Base-by-base conservation (phyloP, 1,140 invertebrate genomes). In the Agrilus planipennis region DNA sequence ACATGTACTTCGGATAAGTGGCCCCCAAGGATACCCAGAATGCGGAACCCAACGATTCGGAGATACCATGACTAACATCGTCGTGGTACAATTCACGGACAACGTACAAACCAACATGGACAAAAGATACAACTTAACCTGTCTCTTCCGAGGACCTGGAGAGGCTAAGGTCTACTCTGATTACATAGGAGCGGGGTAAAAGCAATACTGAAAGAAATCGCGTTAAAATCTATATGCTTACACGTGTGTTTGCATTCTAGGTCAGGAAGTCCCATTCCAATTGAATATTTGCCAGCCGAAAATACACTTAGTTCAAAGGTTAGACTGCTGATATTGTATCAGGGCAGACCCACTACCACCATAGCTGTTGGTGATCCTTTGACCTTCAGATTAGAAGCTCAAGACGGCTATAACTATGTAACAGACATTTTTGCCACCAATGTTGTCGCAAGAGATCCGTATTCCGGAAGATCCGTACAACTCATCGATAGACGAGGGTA, bases 291-390 rank as follows among this genome's bases (percentile, higher is more conserved):
- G 2, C 87, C 87, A 19, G 86, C 88, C 2, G 87, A 92, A 58
- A 90, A 90, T 54, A 86, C 87, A 0, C 55, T 91, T 1, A 89
- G 87, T 56, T 89, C 85, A 0, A 81, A 87, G 58, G 84, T 92
- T 0, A 75, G 85, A 14, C 58, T 92, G 41, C 69, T 86, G 62
- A 88, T 91, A 45, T 54, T 92, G 5, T 92, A 90, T 57, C 82
- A 91, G 64, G 87, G 86, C 12, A 67, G 87, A 49, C 88, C 89
- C 1, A 92, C 89, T 0, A 92, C 88, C 0, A 91, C 88, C 0
- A 91, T 93, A 28, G 89, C 88, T 2, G 88, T 93, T n/a, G 89
- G 89, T 9, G 89, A 93, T 69, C 87, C 88, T 0, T 61, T 93
- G 1, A 91, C 87, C 1, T 91, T 93, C 67, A 72, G 85, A 39